phyloP scores from a whole-genome alignment of 2,888 invertebrate species.

The Anaspis maculata region DNA sequence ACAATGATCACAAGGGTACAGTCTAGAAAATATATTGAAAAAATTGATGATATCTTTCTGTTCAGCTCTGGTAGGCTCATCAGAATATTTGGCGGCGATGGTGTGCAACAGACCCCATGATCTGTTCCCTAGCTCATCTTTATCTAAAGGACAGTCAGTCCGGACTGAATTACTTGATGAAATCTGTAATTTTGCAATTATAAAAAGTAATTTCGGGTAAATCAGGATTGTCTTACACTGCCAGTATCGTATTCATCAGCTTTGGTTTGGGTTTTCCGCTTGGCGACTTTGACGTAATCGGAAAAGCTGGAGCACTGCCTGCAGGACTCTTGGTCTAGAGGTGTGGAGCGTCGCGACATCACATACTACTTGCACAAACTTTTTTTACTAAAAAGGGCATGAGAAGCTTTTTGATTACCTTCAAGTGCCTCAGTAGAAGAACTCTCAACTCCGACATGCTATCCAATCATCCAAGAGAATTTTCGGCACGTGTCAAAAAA shows the following conservation, averaged over 20 bases:
- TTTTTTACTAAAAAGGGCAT: no score
- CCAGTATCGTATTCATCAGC: conserved; percentile 2
- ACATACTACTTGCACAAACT: no score
- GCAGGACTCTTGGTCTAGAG: conserved; percentile 39
- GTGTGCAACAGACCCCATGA: conserved; percentile 96
- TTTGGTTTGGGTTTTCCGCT: conserved; percentile 5
- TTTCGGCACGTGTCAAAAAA: no score
- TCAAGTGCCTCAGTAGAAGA: no score
- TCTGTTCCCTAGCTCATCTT: conserved; percentile 63
- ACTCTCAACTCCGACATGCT: no score
- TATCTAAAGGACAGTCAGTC: conserved; percentile 67
- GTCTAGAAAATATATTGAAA: conserved; percentile 72
- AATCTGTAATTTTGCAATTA: not conserved
- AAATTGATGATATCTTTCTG: conserved; percentile 72
- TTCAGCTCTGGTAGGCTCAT: conserved; percentile 63
- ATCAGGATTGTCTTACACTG: not conserved
- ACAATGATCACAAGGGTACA: conserved; percentile 91
- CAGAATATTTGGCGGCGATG: conserved; percentile 92
- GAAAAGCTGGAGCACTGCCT: conserved; percentile 39
- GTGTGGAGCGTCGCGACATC: conserved; percentile 37
- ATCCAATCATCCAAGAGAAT: no score
- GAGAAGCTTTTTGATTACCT: no score
- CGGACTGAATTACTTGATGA: not conserved
- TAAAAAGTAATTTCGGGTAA: not conserved
- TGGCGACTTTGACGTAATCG: conserved; percentile 34